Evolutionary conservation across 2,797 vertebrate species (phyloP), one percentile per base, ranked within the genome.

Genomic region (Discoglossus pictus): DNA sequence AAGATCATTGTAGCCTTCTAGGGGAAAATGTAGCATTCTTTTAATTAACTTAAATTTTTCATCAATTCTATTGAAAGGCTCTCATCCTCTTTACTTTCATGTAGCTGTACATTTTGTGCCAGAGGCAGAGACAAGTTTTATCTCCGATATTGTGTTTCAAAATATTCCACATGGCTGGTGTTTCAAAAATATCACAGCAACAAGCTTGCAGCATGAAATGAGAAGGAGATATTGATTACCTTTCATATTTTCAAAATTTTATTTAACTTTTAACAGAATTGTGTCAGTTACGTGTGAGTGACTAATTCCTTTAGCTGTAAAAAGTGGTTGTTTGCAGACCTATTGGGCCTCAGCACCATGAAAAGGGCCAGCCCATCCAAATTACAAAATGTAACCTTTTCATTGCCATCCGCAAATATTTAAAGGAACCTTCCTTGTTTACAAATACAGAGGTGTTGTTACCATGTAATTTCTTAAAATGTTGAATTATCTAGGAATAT

Each of bases 41-140:
- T 89, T 88, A 89, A 90, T 90, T 89, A 89, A 89, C 80, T 88
- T 88, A 88, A 83, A 78, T 77, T 88, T 88, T 88, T 87, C 80
- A 88, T 88, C 81, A 81, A 81, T 85, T 87, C 88, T 84, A 89
- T 87, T 90, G 85, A 89, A 86, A 59, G 82, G 74, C 82, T 86
- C 84, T 90, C 85, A 85, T 86, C 80, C 78, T 77, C 78, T 78
- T 63, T 64, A 73, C 78, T 83, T 86, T 86, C 82, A 87, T 87
- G 81, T 83, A 76, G 80, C 77, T 78, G 74, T 77, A 79, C 72
- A 78, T 84, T 84, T 80, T 76, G 71, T 83, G 75, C 85, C 75
- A 44, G 75, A 69, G 75, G 78, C 77, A 61, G 62, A 73, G 58
- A 79, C 61, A 27, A 74, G 78, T 79, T 81, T 82, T 79, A 81